Base-by-base conservation (phyloP, 2,888 invertebrate species). In the Melikaiella ostensackeni region DNA sequence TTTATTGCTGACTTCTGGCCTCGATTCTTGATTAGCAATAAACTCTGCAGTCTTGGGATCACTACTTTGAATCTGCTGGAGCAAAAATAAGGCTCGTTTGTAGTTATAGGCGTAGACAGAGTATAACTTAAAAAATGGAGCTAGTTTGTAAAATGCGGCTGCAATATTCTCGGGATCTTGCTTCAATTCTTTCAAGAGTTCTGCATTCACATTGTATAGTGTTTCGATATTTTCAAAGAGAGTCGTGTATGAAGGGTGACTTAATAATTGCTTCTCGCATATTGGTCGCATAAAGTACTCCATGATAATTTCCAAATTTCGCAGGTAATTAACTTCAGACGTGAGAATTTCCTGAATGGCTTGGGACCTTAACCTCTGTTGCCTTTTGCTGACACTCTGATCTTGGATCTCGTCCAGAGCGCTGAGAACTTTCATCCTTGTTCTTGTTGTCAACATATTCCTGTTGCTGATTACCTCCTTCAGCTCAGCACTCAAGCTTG, bases 41-140 rank as follows among this genome's bases (percentile, higher is more conserved):
- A 95, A 95, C 81, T 92, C 92, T 16, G 93, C 92, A 85, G 95
- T 93, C 63, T 91, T 91, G 19, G 92, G 91, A 88, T 94, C 93
- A 76, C 91, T 92, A 75, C 92, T 92, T 46, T 92, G 92, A 75
- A 93, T 88, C 74, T 93, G 92, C 92, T 94, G 94, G 42, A 96
- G 87, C 57, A 94, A 90, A 57, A 92, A 91, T 73, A 95, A 89
- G 0, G 94, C 93, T 79, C 93, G 93, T 82, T 94, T 94, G 87
- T 95, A 96, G 85, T 95, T 95, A 80, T 95, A 95, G 0, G 96
- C 96, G 89, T 96, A 96, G 0, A 95, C 94, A 0, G 96, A 95
- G 88, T 96, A 96, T 24, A 96, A 89, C 90, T 96, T 96, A 75
- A 96, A 94, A 88, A 95, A 96, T 5, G 96, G 96, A 1, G 95